These are phyloP conservation scores for Vipera latastei DNA, from an alignment of 2,797 vertebrate genomes.

Conservation along the genomic window DNA sequence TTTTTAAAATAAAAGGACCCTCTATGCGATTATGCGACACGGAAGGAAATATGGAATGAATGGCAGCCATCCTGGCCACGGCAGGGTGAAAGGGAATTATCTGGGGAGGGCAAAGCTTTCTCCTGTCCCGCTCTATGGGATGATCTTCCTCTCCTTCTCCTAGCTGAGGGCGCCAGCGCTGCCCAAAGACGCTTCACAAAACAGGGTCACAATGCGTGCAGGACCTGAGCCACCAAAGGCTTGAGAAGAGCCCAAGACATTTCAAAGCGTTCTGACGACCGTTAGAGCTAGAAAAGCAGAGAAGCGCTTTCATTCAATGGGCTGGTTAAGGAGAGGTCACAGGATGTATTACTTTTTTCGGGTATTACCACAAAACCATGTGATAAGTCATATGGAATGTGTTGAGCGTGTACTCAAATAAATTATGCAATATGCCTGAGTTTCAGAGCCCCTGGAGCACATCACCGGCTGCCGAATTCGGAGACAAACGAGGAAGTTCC, in stretches of 20 bases:
- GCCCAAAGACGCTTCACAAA: neutral
- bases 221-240: neutral
- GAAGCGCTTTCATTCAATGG: slow-evolving; percentile 48
- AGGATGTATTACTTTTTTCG: slow-evolving; percentile 37
- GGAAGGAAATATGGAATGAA: neutral
- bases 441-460: neutral
- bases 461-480: neutral
- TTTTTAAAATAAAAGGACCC: neutral
- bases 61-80: neutral
- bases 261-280: neutral
- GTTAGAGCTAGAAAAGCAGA: slow-evolving; percentile 28
- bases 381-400: slow-evolving; percentile 60
- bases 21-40: neutral
- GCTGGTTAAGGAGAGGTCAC: slow-evolving; percentile 35
- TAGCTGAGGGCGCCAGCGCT: neutral
- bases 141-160: neutral
- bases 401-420: slow-evolving; percentile 41
- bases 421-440: slow-evolving; percentile 44
- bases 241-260: neutral
- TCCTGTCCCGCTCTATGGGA: neutral
- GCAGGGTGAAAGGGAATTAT: neutral
- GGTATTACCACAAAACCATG: slow-evolving; percentile 42
- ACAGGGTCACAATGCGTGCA: neutral
- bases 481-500: neutral
- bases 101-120: neutral